Percentiles rank a stretch among this genome's conserved stretches.
Conservation (phyloP, 2,888 invertebrate genomes). For the Ennomos quercinarius region DNA sequence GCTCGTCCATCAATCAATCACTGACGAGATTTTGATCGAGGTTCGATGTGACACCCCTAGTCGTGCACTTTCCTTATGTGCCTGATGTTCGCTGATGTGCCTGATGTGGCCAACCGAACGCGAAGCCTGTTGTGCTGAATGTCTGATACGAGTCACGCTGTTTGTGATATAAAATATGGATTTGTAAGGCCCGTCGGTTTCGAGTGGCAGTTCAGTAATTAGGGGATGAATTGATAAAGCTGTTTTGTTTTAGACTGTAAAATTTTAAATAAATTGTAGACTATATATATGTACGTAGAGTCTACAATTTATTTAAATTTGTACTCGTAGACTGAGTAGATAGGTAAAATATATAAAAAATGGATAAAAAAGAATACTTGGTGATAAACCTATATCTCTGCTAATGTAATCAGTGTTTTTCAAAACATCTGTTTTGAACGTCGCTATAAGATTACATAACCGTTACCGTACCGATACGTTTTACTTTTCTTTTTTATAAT, state of each 20-base stretch:
- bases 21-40: slow-evolving; percentile 72
- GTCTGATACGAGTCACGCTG: slow-evolving; percentile 11
- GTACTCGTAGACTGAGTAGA: too few species aligned
- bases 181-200: slow-evolving; percentile 4
- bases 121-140: slow-evolving; percentile 42
- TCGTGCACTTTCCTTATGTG: not conserved
- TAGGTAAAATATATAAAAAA: too few species aligned
- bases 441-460: too few species aligned
- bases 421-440: too few species aligned
- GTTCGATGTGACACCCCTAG: slow-evolving; percentile 51
- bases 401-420: slow-evolving; percentile 3
- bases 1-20: slow-evolving; percentile 67
- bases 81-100: slow-evolving; percentile 19
- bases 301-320: too few species aligned
- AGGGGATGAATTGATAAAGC: slow-evolving; percentile 3
- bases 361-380: too few species aligned
- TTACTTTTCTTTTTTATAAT: too few species aligned
- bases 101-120: slow-evolving; percentile 16
- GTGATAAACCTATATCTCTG: too few species aligned
- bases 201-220: not conserved
- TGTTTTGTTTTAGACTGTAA: not conserved
- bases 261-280: too few species aligned
- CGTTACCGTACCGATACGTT: too few species aligned
- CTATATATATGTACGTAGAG: too few species aligned
- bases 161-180: slow-evolving; percentile 20